A percentile compares a stretch with the other conserved stretches of the same genome.
Conservation (phyloP, 2,113 vertebrate genomes). For the Apodemus sylvaticus region DNA sequence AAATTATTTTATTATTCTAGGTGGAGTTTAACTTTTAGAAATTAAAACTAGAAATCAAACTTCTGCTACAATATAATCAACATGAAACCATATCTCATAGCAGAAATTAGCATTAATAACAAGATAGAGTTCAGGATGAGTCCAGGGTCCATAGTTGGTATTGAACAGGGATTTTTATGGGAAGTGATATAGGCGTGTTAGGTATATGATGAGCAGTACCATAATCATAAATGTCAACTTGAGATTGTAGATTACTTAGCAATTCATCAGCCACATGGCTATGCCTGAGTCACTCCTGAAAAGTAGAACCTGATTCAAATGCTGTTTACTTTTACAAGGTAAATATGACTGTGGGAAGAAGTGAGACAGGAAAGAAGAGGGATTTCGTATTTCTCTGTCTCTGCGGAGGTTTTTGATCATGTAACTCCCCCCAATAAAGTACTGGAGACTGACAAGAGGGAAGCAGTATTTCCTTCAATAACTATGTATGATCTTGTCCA, state of each 20-base stretch:
- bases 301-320: not conserved
- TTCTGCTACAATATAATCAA: not conserved
- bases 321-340: not conserved
- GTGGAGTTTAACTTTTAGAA: not conserved
- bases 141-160: not conserved
- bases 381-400: not conserved
- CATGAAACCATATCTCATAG: not conserved
- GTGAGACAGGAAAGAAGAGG: not conserved
- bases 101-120: not conserved
- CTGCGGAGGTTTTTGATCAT: not conserved
- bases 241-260: not conserved
- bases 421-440: not conserved
- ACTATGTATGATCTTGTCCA: not conserved
- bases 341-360: not conserved
- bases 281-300: not conserved
- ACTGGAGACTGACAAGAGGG: not conserved
- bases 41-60: not conserved
- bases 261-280: not conserved
- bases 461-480: not conserved
- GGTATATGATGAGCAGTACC: not conserved
- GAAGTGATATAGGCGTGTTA: not conserved
- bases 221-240: not conserved
- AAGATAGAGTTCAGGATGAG: not conserved
- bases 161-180: not conserved
- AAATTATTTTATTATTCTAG: constrained; percentile 16